Conservation (phyloP, 2,888 invertebrate species). For the Spisula solida region DNA sequence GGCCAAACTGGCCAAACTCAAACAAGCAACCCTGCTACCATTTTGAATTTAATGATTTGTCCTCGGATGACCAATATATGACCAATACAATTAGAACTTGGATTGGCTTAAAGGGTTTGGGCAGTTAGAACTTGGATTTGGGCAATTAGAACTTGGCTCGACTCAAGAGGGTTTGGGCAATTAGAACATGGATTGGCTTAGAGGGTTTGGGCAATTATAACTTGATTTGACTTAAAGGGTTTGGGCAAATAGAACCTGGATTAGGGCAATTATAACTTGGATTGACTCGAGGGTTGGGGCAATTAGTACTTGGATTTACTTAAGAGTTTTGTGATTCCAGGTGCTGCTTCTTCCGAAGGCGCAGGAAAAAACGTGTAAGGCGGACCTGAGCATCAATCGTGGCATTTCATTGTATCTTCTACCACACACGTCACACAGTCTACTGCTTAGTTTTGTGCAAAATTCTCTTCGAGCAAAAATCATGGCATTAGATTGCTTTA, state of each 20-base stretch:
- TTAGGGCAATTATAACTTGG: too few species aligned
- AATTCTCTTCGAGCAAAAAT: conserved; percentile 19
- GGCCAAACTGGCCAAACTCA: too few species aligned
- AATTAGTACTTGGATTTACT: conserved; percentile 51
- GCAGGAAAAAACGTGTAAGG: conserved; percentile 98
- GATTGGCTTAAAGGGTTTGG: too few species aligned
- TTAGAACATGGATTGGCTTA: too few species aligned
- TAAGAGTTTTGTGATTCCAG: conserved; percentile 89
- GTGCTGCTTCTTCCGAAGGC: conserved; percentile 99
- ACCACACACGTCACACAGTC: conserved; percentile 27
- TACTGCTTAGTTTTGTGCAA: conserved; percentile 21
- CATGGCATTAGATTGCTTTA: conserved; percentile 22
- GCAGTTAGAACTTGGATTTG: too few species aligned
- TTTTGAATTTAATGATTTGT: too few species aligned
- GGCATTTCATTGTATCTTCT: conserved; percentile 63
- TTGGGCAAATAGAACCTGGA: not conserved
- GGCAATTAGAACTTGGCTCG: too few species aligned
- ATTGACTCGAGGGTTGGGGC: not conserved
- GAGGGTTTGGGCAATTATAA: too few species aligned
- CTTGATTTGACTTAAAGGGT: not conserved
- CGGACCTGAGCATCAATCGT: conserved; percentile 77
- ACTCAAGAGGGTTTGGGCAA: too few species aligned
- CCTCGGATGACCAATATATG: too few species aligned
- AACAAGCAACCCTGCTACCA: too few species aligned
- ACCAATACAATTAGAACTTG: too few species aligned